phyloP scores from a whole-genome alignment of 2,888 invertebrate genomes.

The Fragum whitleyi region DNA sequence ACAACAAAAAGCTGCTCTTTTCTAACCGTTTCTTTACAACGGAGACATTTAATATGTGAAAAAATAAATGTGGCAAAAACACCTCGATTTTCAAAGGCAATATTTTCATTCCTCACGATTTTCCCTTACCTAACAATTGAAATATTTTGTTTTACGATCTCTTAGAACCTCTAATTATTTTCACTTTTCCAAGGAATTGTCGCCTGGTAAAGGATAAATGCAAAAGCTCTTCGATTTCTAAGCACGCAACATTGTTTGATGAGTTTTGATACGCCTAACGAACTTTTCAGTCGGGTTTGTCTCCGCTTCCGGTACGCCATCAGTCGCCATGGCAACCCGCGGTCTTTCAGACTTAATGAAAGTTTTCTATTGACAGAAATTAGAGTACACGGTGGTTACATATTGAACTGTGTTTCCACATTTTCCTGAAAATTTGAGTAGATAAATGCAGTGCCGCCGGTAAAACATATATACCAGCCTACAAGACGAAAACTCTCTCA shows the following conservation, averaged over 20 bases:
- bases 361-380: conserved; percentile 66
- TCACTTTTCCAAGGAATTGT: neutral
- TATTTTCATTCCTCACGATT: too few relatives aligned
- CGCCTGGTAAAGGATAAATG: conserved; percentile 6
- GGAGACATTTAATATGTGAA: too few relatives aligned
- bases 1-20: too few relatives aligned
- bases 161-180: too few relatives aligned
- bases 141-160: too few relatives aligned
- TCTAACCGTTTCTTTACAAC: too few relatives aligned
- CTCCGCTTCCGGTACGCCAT: conserved; percentile 66
- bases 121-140: too few relatives aligned
- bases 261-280: conserved; percentile 66
- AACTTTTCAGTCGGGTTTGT: conserved; percentile 68
- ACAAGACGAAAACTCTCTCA: too few relatives aligned
- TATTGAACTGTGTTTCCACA: conserved; percentile 66
- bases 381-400: conserved; percentile 61
- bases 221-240: conserved; percentile 60
- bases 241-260: conserved; percentile 68
- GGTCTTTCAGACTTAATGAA: conserved; percentile 67
- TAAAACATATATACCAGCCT: conserved; percentile 6
- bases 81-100: too few relatives aligned
- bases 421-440: conserved; percentile 48
- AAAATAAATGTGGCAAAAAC: too few relatives aligned
- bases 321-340: conserved; percentile 61
- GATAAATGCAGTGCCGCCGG: conserved; percentile 32